Evolutionary conservation across 1,140 invertebrate genomes (phyloP).

Genomic region (Caenorhabditis remanei): DNA sequence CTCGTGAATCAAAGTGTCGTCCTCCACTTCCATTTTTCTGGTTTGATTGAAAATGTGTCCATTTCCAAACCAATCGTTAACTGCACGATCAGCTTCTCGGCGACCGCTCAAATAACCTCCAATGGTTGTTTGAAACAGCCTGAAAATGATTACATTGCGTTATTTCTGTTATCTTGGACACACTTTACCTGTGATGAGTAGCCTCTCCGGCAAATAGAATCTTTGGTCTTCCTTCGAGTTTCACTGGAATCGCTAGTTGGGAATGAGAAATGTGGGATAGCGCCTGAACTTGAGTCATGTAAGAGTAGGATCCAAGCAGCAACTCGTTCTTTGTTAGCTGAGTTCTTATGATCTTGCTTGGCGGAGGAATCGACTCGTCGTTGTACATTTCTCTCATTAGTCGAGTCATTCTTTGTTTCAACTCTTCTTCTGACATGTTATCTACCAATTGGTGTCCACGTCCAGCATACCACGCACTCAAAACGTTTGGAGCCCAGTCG

Average conservation of each 20-base stretch:
- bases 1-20: not conserved
- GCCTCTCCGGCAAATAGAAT: conserved; percentile 64
- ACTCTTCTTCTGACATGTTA: conserved; percentile 59
- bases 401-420: conserved; percentile 55
- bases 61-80: conserved; percentile 51
- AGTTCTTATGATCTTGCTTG: conserved; percentile 63
- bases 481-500: conserved; percentile 60
- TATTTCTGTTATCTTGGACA: too few species aligned
- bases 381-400: conserved; percentile 62
- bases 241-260: conserved; percentile 61
- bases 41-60: not conserved
- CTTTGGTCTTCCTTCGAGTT: conserved; percentile 55
- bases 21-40: not conserved
- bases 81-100: conserved; percentile 59
- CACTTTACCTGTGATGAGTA: conserved; percentile 61
- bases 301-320: conserved; percentile 67
- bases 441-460: conserved; percentile 62
- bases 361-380: conserved; percentile 61
- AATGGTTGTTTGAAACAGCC: conserved; percentile 65
- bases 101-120: conserved; percentile 62
- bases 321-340: conserved; percentile 66
- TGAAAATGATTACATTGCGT: conserved; percentile 1
- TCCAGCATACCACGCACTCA: conserved; percentile 67
- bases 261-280: conserved; percentile 59
- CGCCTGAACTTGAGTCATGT: conserved; percentile 60